Evolutionary conservation across 2,113 vertebrate species (phyloP).

Genomic region (Aix galericulata): DNA sequence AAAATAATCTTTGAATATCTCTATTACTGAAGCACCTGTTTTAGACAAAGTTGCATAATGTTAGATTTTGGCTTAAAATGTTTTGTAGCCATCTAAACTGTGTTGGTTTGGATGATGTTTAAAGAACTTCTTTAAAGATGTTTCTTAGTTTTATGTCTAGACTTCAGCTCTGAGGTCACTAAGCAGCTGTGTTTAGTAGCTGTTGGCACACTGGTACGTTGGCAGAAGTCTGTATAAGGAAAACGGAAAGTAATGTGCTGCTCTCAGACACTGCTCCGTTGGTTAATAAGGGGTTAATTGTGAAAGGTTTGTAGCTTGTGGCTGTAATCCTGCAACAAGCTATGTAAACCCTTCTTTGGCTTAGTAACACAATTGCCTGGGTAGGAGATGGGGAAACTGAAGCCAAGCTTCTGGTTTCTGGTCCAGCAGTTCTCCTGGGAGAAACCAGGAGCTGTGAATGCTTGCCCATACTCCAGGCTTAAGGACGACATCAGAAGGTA

Average conservation of each 20-base stretch:
- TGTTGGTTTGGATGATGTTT: neutral
- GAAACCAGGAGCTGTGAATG: accelerated
- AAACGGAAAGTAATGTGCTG: neutral
- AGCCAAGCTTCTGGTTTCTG: neutral
- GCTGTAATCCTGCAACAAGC: neutral
- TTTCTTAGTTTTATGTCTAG: constrained; percentile 27
- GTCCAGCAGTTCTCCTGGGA: neutral
- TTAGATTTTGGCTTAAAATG: neutral
- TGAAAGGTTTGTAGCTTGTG: neutral
- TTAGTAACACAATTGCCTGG: neutral
- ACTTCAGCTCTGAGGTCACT: constrained; percentile 5
- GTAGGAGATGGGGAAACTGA: neutral
- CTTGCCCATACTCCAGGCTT: neutral
- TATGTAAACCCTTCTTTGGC: neutral
- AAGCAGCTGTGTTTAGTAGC: neutral
- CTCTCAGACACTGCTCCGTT: neutral
- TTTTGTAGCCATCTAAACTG: neutral
- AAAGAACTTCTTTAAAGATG: neutral
- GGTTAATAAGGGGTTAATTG: neutral
- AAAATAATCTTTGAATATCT: neutral
- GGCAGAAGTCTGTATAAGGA: neutral
- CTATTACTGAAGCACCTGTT: neutral
- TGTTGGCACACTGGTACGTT: neutral
- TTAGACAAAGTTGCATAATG: neutral
- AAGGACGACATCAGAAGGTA: neutral